These are phyloP conservation scores for Neotragus pygmaeus DNA, from an alignment of 2,113 vertebrate genomes.

Conservation along the genomic window DNA sequence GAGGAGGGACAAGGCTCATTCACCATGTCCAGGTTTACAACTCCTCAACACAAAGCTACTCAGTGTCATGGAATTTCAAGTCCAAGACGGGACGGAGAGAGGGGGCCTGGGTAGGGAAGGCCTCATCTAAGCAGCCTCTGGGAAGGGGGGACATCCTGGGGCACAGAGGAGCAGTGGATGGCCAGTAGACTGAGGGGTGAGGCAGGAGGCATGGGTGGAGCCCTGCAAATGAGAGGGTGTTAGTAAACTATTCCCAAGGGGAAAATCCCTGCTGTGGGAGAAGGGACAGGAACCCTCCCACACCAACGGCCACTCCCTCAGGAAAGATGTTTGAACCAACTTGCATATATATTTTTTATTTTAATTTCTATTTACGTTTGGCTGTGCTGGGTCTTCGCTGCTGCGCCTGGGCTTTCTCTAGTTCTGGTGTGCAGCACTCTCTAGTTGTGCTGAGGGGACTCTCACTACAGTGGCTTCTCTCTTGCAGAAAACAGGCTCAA, in stretches of 20 bases:
- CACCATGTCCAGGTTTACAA: neutral
- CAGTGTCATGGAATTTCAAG: neutral
- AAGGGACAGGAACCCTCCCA: neutral
- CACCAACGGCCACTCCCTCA: neutral
- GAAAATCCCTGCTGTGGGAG: neutral
- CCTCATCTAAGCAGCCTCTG: neutral
- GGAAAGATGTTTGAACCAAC: neutral
- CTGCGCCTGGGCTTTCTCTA: neutral
- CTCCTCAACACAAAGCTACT: neutral
- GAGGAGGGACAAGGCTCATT: neutral
- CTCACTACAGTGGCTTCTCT: neutral
- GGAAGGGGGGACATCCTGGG: neutral
- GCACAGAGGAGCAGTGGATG: neutral
- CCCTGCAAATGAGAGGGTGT: rapidly evolving
- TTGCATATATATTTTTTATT: neutral
- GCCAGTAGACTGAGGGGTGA: neutral
- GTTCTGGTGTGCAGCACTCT: neutral
- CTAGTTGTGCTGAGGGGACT: neutral
- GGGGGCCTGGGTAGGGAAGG: neutral
- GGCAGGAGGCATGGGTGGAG: rapidly evolving
- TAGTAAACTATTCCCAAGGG: neutral
- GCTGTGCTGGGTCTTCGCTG: neutral
- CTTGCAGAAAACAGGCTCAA: neutral
- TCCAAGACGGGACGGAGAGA: neutral
- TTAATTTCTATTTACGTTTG: neutral